Evolutionary conservation across 2,888 invertebrate genomes (phyloP), one percentile per base, ranked within the genome.

Genomic region (Athetis lepigone): DNA sequence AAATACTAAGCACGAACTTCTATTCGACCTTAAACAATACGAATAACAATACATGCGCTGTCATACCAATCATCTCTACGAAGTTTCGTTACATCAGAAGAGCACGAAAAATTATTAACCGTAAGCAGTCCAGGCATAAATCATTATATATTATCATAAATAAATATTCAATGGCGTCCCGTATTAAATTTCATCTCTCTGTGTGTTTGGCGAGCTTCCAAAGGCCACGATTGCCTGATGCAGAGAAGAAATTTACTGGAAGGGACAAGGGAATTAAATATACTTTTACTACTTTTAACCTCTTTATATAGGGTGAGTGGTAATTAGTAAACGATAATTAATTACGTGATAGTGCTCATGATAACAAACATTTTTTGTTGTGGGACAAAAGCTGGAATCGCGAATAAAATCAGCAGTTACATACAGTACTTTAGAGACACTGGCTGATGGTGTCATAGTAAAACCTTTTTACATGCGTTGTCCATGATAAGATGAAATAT

Each of bases 61-160:
- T 58, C 65, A 70, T 50, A 75, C 36, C 60, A 73, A 75, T 73
- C 59, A 73, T 77, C 76, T 65, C 66, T 37, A 27, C 45, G 40
- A 64, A 74, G 54, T 68, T 73, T 75, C 33, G 70, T 65, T 77
- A 77, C 74, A 65, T 70, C 69, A 67, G 50, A 71, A 75, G 77
- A 79, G 78, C 82, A 82, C 80, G 80, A 85, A 85, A 86, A 90
- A 90, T 92, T 90, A 92, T 90, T 89, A 92, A 88, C 87, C 83
- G 85, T 87, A 85, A 89, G 86, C 89, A 87, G 87, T 85, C 85
- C 85, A 81, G 84, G 88, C 88, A 92, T 93, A 92, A 92, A 93
- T 93, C 93, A 92, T 93, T 91, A 89, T 85, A 86, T 88, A 93
- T 92, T 93, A 92, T 88, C 92, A 93, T 93, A 93, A 93, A 93